These are phyloP conservation scores for Yponomeuta evonymella DNA, from an alignment of 2,888 invertebrate genomes.

Conservation along the genomic window DNA sequence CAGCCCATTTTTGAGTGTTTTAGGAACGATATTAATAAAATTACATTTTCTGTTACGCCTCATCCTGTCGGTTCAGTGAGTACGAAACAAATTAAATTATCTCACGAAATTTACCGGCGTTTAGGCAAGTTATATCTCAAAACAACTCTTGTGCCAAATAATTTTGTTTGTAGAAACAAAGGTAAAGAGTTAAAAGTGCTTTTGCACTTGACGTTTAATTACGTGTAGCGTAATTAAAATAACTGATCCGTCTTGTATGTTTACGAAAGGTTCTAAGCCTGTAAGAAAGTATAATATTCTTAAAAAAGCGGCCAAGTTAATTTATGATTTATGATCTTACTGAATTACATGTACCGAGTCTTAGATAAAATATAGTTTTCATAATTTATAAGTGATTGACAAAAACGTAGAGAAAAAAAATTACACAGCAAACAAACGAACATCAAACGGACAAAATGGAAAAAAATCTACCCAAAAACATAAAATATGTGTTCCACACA, in stretches of 20 bases:
- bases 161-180: conserved; percentile 53
- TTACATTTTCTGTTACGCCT: not conserved
- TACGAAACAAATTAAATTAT: not conserved
- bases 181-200: conserved; percentile 45
- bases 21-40: not conserved
- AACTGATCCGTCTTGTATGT: not conserved
- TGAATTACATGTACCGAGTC: no score
- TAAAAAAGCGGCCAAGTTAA: no score
- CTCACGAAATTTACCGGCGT: not conserved
- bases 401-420: no score
- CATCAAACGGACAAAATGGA: no score
- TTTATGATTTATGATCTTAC: no score
- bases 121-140: not conserved
- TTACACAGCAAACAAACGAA: no score
- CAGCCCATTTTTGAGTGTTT: not conserved
- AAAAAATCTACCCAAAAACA: no score
- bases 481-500: no score
- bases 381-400: no score
- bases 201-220: conserved; percentile 13
- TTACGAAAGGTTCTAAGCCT: not conserved
- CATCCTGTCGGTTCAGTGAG: not conserved
- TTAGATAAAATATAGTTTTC: no score
- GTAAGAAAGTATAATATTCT: not conserved
- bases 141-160: not conserved
- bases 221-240: not conserved